phyloP scores from a whole-genome alignment of 2,888 invertebrate genomes.

The Rhimphoctona megacephalus region DNA sequence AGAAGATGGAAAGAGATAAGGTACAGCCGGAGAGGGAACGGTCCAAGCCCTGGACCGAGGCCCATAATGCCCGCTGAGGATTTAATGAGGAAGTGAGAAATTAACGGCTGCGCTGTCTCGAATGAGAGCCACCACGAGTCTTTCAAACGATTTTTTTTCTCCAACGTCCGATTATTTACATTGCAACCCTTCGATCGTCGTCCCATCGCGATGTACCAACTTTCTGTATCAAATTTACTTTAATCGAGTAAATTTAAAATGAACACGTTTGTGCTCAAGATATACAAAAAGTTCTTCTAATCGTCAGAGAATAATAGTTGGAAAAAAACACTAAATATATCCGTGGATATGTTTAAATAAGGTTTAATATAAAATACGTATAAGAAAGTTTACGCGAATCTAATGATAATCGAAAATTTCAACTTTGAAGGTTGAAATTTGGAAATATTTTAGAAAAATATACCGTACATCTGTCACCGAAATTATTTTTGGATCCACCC shows the following conservation, averaged over 20 bases:
- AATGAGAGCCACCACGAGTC: slow-evolving; percentile 67
- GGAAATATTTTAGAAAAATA: no score
- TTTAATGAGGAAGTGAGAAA: slow-evolving; percentile 85
- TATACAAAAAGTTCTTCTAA: background rate
- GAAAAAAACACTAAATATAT: background rate
- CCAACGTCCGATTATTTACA: slow-evolving; percentile 76
- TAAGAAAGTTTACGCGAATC: no score
- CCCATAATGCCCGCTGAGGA: slow-evolving; percentile 80
- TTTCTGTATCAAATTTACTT: background rate
- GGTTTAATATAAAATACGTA: no score
- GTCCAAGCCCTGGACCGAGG: slow-evolving; percentile 71
- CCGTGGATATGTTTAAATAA: background rate
- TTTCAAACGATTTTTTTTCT: slow-evolving; percentile 69
- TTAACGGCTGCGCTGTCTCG: slow-evolving; percentile 79
- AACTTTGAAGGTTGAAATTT: no score
- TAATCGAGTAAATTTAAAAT: background rate
- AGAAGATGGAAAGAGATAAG: slow-evolving; percentile 64
- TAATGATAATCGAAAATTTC: no score
- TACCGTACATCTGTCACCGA: no score
- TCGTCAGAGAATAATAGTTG: background rate
- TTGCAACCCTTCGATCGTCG: slow-evolving; percentile 29
- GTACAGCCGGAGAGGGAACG: slow-evolving; percentile 65
- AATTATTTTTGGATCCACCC: no score
- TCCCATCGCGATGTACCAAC: background rate
- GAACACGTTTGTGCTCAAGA: background rate